These are phyloP conservation scores for Phasia obesa DNA, from an alignment of 2,888 invertebrate species.

Conservation along the genomic window DNA sequence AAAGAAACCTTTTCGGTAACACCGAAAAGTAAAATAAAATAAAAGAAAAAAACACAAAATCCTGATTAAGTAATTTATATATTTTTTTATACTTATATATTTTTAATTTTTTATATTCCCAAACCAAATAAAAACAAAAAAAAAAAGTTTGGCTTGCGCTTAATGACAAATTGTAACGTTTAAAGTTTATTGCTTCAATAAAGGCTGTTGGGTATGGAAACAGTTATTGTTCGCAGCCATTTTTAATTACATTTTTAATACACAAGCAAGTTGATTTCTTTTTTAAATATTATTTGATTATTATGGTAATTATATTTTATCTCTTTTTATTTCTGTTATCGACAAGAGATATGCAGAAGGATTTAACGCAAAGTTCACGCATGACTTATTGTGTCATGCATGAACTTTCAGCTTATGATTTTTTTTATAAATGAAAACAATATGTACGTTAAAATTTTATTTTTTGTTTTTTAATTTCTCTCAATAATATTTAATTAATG, in stretches of 20 bases:
- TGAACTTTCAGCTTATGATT: background rate
- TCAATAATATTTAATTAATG: slow-evolving; percentile 55
- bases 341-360: background rate
- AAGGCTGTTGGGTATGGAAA: background rate
- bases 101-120: background rate
- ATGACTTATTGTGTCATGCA: background rate
- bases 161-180: background rate
- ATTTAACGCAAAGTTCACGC: background rate
- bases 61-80: slow-evolving; percentile 36
- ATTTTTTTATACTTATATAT: background rate
- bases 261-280: background rate
- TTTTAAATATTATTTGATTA: slow-evolving; percentile 17
- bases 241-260: slow-evolving; percentile 25
- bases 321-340: background rate
- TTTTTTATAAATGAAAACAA: slow-evolving; percentile 10
- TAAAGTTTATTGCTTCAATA: slow-evolving; percentile 21
- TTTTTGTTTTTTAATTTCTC: slow-evolving; percentile 51
- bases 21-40: background rate
- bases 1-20: slow-evolving; percentile 5
- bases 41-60: background rate
- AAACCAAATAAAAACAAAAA: background rate
- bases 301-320: slow-evolving; percentile 7
- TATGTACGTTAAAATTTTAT: slow-evolving; percentile 55
- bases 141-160: background rate
- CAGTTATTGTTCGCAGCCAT: slow-evolving; percentile 16